phyloP scores from a whole-genome alignment of 2,113 vertebrate species.

The Uria aalge region DNA sequence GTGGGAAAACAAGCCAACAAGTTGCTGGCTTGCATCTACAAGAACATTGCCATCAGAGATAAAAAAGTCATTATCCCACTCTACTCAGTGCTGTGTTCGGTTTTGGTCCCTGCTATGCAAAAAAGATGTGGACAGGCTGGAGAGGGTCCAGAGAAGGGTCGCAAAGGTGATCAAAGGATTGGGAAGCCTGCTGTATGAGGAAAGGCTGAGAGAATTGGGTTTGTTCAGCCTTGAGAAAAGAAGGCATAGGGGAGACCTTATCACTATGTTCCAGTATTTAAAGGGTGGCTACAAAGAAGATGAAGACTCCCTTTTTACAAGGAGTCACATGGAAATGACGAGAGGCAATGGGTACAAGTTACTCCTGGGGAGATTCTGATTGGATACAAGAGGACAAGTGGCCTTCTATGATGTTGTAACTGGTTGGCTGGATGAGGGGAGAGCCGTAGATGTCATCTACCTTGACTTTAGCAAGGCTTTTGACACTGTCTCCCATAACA shows the following conservation, averaged over 20 bases:
- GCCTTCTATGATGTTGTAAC: no score
- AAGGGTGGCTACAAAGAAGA: not conserved
- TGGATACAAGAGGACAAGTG: not conserved
- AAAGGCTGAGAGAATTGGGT: not conserved
- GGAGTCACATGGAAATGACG: not conserved
- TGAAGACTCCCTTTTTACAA: not conserved
- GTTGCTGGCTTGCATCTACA: not conserved
- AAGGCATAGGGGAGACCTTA: not conserved
- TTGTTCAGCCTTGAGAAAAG: not conserved
- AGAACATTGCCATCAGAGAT: not conserved
- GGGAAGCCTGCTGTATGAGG: not conserved
- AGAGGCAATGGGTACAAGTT: not conserved
- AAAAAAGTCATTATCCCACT: not conserved
- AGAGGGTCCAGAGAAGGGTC: not conserved
- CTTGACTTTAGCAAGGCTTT: no score
- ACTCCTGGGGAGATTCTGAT: not conserved
- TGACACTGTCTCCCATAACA: no score
- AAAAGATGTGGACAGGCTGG: not conserved
- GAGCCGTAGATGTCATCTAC: no score
- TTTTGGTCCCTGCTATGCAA: not conserved
- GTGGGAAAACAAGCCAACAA: not conserved
- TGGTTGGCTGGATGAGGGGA: no score
- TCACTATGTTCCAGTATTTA: not conserved
- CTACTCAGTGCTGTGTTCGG: not conserved
- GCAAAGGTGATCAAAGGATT: not conserved